Evolutionary conservation across 2,797 vertebrate genomes (phyloP), one percentile per base, ranked within the genome.

Genomic region (Hemitrygon akajei): DNA sequence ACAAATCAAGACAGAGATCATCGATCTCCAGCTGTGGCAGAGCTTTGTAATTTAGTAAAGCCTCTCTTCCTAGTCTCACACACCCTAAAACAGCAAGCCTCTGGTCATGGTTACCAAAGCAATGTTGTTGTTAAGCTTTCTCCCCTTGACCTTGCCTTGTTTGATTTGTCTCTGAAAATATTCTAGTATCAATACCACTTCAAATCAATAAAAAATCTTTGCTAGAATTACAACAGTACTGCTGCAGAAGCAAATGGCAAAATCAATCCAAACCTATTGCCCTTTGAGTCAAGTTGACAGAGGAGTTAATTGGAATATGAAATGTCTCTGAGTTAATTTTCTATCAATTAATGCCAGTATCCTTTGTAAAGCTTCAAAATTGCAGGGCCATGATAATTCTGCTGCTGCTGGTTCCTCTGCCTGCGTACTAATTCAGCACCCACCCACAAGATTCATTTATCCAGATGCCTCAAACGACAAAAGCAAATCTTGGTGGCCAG

Each of bases 291-390:
- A 20, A 73, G 47, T 56, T 93, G 20, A 58, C 27, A 75, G 69
- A 9, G 5, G 47, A 93, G 40, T 93, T 93, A 75, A 93, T 76
- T 76, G 91, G 25, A 93, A 93, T 71, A 75, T 76, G 71, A 73
- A 93, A 75, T 56, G 37, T 76, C 73, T 16, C 63, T 92, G 69
- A 25, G 25, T 75, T 92, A 30, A 37, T 37, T 40, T 92, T 25
- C 25, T 27, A 92, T 76, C 91, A 93, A 93, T 93, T 47, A 93
- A 76, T 56, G 71, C 27, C 73, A 30, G 37, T 56, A 76, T 47
- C 27, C 56, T 40, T 56, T 37, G 22, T 5, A 37, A 47, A 20
- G 27, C 5, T 75, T 92, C 69, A 47, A 75, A 71, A 92, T 73
- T 92, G 20, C 27, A 56, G 25, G 40, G 69, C 12, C 25, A 75